phyloP scores from a whole-genome alignment of 1,140 invertebrate genomes.

The Berghia stephanieae region DNA sequence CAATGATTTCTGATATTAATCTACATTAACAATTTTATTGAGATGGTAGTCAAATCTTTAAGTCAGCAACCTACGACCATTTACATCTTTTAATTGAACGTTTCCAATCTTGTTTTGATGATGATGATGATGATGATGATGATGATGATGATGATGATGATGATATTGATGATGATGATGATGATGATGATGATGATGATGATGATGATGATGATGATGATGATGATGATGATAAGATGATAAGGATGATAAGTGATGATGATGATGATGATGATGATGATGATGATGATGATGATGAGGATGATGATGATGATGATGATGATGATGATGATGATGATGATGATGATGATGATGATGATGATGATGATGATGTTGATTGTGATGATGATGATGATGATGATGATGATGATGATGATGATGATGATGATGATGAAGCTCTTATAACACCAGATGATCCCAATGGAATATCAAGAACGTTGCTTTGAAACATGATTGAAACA shows the following conservation, averaged over 20 bases:
- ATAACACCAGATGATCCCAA: background rate
- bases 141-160: slow-evolving; percentile 40
- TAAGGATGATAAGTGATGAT: no score
- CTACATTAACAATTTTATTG: slow-evolving; percentile 35
- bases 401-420: slow-evolving; percentile 38
- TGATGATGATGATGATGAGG: no score
- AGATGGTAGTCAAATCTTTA: no score
- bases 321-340: slow-evolving; percentile 39
- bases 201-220: slow-evolving; percentile 35
- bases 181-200: slow-evolving; percentile 17
- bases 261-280: background rate
- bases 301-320: slow-evolving; percentile 39
- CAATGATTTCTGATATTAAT: no score
- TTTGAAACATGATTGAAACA: background rate
- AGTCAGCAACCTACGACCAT: no score
- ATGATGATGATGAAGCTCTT: slow-evolving; percentile 29
- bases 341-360: slow-evolving; percentile 38
- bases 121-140: slow-evolving; percentile 40
- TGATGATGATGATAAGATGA: no score
- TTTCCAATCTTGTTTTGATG: no score
- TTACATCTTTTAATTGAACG: no score
- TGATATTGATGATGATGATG: slow-evolving; percentile 23
- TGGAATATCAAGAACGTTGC: no score
- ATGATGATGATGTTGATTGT: no score
- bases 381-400: slow-evolving; percentile 41